Evolutionary conservation across 2,888 invertebrate species (phyloP).

Genomic region (Drosophila pseudotakahashii): DNA sequence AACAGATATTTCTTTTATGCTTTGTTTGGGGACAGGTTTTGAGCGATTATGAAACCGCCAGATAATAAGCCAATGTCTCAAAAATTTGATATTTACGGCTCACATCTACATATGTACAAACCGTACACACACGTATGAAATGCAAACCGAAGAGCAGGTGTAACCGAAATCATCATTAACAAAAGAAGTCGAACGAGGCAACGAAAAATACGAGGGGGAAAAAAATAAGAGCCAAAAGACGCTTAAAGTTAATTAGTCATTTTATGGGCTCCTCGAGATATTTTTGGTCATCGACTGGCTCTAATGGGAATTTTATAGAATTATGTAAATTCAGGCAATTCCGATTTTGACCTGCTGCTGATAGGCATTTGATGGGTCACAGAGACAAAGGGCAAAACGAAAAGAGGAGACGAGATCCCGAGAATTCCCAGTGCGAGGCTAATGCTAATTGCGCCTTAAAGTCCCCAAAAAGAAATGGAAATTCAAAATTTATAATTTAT

Average conservation of each 20-base stretch:
- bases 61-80: constrained; percentile 50
- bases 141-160: constrained; percentile 47
- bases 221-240: constrained; percentile 32
- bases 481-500: constrained; percentile 40
- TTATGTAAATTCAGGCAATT: constrained; percentile 66
- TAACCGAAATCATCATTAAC: constrained; percentile 42
- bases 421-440: constrained; percentile 34
- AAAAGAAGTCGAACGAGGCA: constrained; percentile 32
- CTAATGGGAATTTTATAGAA: constrained; percentile 74
- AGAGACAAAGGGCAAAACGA: constrained; percentile 11
- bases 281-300: constrained; percentile 42
- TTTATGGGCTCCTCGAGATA: constrained; percentile 35
- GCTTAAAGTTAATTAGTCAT: constrained; percentile 77
- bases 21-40: constrained; percentile 31
- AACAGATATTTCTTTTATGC: not conserved
- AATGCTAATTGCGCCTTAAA: constrained; percentile 67
- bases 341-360: constrained; percentile 46
- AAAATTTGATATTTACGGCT: constrained; percentile 47
- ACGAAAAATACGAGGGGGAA: constrained; percentile 6
- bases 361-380: constrained; percentile 72
- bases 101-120: constrained; percentile 24
- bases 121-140: constrained; percentile 48
- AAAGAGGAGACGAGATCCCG: not conserved
- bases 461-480: constrained; percentile 36
- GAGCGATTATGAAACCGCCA: constrained; percentile 68